Evolutionary conservation across 2,888 invertebrate species (phyloP), one percentile per base, ranked within the genome.

Genomic region (Aproaerema taeniolella): DNA sequence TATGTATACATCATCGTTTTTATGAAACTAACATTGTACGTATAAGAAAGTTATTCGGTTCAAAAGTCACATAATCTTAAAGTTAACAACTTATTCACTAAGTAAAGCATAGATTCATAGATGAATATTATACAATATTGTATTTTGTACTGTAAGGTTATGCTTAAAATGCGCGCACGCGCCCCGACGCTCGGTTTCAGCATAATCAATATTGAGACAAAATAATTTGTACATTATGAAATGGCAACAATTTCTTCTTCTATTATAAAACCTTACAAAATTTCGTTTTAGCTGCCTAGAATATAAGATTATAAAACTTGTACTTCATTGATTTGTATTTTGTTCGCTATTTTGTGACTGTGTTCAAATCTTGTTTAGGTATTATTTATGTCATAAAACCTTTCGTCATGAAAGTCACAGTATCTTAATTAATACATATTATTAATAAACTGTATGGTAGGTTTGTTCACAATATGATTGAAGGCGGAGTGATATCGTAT

Each of bases 91-190:
- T 65, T 61, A 61, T 61, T 59, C 41, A 55, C 83, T 85, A 85
- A 76, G 79, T 85, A 85, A 85, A 85, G 85, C 85, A 85, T 79
- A 77, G 59, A 63, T 68, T 69, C 55, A 73, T 74, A 67, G 63
- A 73, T 74, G 74, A 78, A 71, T 68, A 76, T 67, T 69, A 71
- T 79, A 73, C 72, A 73, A 77, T 74, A 79, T 69, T 65, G 67
- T 79, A 78, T 79, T 81, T 85, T 85, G 85, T 85, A 85, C 85
- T 85, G 78, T 83, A 61, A 83, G 82, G 85, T 82, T 75, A 67
- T 69, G 64, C 61, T 59, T 55, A 55, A 26, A n/a, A 16, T 32
- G 20, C 42, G 38, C 35, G n/a, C 8, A 7, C 5, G 30, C 30
- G 30, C 30, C 37, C 11, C 10, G 15, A n/a, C 31, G 24, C 38